A percentile compares a stretch with the other conserved stretches of the same genome.
phyloP scores from a whole-genome alignment of 2,113 vertebrate genomes.

The sheep (Ovis aries) region ARS-UI_Ramb_v3.0 NC_056055.1:207506001-207506500 shows the following conservation, averaged over 20 bases:
- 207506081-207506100: slow-evolving; percentile 16
- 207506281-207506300: not conserved
- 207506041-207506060: not conserved
- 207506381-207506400: not conserved
- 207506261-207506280: not conserved
- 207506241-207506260: not conserved
- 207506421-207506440: not conserved
- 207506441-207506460: not conserved
- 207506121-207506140: not conserved
- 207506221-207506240: slow-evolving; percentile 2
- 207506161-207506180: slow-evolving; percentile 11
- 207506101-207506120: slow-evolving; percentile 27
- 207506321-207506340: not conserved
- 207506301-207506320: not conserved
- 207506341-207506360: not conserved
- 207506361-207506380: not conserved
- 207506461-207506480: not conserved
- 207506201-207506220: slow-evolving; percentile 22
- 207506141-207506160: not conserved
- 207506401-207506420: not conserved
- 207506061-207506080: not conserved
- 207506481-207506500: not conserved
- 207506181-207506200: slow-evolving; percentile 28
- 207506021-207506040: not conserved
- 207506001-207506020: not conserved